Percentiles rank a stretch among this genome's conserved stretches.
phyloP scores from a whole-genome alignment of 1,140 invertebrate genomes.

The Potamilus streckersoni region DNA sequence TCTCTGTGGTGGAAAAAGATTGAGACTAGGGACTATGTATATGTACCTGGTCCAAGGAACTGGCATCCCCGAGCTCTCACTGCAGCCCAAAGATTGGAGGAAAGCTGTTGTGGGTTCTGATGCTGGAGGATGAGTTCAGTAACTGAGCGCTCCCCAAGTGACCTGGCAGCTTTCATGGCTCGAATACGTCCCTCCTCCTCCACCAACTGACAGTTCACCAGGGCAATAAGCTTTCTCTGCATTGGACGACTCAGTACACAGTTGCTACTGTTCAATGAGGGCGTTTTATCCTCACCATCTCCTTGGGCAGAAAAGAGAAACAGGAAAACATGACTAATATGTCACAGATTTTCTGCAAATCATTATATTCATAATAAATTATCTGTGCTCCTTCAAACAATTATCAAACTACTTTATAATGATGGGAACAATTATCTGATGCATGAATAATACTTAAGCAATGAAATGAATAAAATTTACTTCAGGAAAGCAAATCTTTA shows the following conservation, averaged over 20 bases:
- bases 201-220: conserved; percentile 92
- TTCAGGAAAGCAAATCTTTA: too few species aligned
- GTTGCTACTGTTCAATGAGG: conserved; percentile 19
- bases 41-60: conserved; percentile 93
- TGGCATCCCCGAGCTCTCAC: conserved; percentile 97
- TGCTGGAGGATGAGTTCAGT: conserved; percentile 95
- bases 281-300: not conserved
- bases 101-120: conserved; percentile 92
- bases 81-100: conserved; percentile 96
- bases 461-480: too few species aligned
- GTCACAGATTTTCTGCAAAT: not conserved
- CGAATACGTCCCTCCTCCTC: conserved; percentile 85
- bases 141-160: conserved; percentile 92
- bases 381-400: conserved; percentile 1
- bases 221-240: conserved; percentile 92
- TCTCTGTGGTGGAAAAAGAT: too few species aligned
- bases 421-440: not conserved
- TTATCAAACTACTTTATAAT: not conserved
- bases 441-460: too few species aligned
- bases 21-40: too few species aligned
- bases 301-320: not conserved
- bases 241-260: conserved; percentile 85
- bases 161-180: conserved; percentile 82
- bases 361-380: not conserved
- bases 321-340: not conserved